Evolutionary conservation across 2,113 vertebrate species (phyloP).

Genomic region (Phylloscopus trochiloides): DNA sequence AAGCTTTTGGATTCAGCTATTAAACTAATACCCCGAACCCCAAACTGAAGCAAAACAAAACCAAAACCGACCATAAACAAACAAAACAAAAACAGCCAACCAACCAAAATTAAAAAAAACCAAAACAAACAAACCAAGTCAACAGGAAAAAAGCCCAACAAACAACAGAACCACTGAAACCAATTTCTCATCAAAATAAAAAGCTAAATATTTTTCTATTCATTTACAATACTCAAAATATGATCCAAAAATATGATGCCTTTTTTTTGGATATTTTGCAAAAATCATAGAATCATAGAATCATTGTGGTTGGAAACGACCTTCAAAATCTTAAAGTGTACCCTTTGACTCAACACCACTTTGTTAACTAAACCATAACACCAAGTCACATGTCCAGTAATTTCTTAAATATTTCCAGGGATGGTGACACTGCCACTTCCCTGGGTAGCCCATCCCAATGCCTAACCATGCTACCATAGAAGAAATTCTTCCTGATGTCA

Average conservation of each 20-base stretch:
- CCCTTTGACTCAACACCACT: not conserved
- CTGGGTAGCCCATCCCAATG: not conserved
- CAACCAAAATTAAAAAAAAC: not conserved
- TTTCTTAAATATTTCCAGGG: not conserved
- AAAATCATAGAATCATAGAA: not conserved
- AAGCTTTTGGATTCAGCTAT: not conserved
- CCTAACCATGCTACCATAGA: not conserved
- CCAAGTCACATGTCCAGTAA: fast-evolving
- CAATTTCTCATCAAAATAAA: not conserved
- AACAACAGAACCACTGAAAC: not conserved
- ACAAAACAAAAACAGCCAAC: not conserved
- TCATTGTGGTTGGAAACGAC: fast-evolving
- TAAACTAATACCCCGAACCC: not conserved
- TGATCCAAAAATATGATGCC: not conserved
- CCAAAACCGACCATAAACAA: not conserved
- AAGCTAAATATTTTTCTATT: not conserved
- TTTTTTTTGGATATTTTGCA: not conserved
- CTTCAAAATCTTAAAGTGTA: not conserved
- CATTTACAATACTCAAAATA: not conserved
- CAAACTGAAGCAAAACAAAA: not conserved
- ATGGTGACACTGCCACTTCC: too few relatives aligned
- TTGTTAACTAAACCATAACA: not conserved
- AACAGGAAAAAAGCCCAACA: fast-evolving
- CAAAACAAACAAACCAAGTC: fast-evolving
- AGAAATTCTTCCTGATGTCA: not conserved